A percentile compares a stretch with the other conserved stretches of the same genome.
phyloP scores from a whole-genome alignment of 2,113 vertebrate genomes.

The Thunnus maccoyii region DNA sequence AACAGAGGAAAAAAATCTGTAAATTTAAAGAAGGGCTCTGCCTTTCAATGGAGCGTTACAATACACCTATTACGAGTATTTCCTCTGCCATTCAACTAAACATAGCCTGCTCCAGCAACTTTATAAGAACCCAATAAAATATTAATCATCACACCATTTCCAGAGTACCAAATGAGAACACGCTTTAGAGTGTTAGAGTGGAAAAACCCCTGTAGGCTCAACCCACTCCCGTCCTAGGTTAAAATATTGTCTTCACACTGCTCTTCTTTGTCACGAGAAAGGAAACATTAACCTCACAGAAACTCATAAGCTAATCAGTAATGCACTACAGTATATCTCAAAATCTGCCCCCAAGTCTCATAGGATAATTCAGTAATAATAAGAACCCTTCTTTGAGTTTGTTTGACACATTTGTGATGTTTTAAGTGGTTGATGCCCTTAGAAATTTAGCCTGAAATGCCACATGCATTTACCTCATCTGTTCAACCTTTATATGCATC shows the following conservation, averaged over 20 bases:
- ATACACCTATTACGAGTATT: constrained; percentile 56
- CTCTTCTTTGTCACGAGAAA: constrained; percentile 48
- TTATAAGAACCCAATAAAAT: constrained; percentile 78
- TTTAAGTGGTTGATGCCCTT: background rate
- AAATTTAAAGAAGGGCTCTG: background rate
- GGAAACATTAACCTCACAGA: constrained; percentile 37
- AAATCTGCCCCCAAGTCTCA: constrained; percentile 1
- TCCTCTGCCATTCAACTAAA: constrained; percentile 53
- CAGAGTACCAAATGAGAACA: constrained; percentile 71
- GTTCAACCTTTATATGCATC: background rate
- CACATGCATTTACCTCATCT: no score
- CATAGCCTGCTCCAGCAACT: constrained; percentile 60
- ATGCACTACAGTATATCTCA: background rate
- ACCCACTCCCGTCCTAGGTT: constrained; percentile 58
- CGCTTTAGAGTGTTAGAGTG: constrained; percentile 72
- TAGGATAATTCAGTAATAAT: background rate
- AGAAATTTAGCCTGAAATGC: no score
- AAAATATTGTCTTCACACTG: constrained; percentile 49
- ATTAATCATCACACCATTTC: constrained; percentile 82
- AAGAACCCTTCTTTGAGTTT: constrained; percentile 1
- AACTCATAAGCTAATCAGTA: background rate
- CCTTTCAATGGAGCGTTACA: constrained; percentile 36
- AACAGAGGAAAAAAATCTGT: constrained; percentile 27
- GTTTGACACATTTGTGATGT: background rate
- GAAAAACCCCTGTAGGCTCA: constrained; percentile 64